Percentiles rank a stretch among this genome's conserved stretches.
phyloP scores from a whole-genome alignment of 2,113 vertebrate genomes.

The Gobiocypris rarus region DNA sequence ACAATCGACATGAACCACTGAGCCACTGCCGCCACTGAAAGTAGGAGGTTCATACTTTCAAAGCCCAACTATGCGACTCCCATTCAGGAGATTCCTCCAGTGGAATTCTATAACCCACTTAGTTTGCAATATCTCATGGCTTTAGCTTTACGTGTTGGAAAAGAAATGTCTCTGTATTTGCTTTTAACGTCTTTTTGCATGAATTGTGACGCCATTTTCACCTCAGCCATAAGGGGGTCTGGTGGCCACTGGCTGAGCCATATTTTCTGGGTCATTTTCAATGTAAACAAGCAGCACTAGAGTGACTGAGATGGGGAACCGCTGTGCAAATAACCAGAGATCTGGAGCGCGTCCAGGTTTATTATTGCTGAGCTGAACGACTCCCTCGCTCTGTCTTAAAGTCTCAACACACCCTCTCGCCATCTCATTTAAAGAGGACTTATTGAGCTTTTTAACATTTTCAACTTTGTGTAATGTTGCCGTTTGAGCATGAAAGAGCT shows the following conservation, averaged over 20 bases:
- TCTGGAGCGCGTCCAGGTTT: slow-evolving; percentile 48
- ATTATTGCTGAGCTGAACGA: slow-evolving; percentile 52
- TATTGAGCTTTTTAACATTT: too few relatives aligned
- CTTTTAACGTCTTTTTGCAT: neutral
- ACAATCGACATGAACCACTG: too few relatives aligned
- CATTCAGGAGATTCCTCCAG: neutral
- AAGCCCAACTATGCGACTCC: neutral
- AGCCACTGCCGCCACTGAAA: too few relatives aligned
- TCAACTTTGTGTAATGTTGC: too few relatives aligned
- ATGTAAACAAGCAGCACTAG: slow-evolving; percentile 51
- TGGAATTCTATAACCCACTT: slow-evolving; percentile 8
- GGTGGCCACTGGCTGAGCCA: neutral
- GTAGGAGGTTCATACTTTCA: neutral
- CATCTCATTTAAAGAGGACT: too few relatives aligned
- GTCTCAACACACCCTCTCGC: neutral
- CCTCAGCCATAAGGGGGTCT: slow-evolving; percentile 27
- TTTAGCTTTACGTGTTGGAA: neutral
- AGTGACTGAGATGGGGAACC: slow-evolving; percentile 33
- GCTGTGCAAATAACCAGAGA: slow-evolving; percentile 58
- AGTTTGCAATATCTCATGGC: slow-evolving; percentile 2
- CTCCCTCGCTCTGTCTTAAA: slow-evolving; percentile 30
- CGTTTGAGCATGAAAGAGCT: too few relatives aligned
- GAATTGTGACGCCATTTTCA: slow-evolving; percentile 10
- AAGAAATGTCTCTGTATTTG: neutral
- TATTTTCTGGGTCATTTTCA: slow-evolving; percentile 45